Conservation (phyloP, 2,888 invertebrate species). For the Parochlus steinenii region DNA sequence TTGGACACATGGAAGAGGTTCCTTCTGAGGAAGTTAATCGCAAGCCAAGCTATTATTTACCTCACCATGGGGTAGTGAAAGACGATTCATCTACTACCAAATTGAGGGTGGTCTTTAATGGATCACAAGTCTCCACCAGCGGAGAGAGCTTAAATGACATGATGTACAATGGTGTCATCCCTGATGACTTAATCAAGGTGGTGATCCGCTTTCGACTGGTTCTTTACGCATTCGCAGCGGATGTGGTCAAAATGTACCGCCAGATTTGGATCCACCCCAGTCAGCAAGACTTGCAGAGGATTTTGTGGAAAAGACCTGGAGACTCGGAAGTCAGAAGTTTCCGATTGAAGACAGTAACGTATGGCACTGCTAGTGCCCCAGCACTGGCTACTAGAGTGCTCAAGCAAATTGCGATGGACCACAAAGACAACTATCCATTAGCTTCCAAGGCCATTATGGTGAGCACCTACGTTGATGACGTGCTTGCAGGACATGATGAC, state of each 20-base stretch:
- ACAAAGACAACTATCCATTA: constrained; percentile 7
- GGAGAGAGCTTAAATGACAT: constrained; percentile 10
- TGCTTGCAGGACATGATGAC: too few relatives aligned
- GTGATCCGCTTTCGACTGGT: constrained; percentile 10
- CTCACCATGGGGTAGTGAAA: constrained; percentile 12
- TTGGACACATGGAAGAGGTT: constrained; percentile 11
- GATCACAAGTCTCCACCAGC: not conserved
- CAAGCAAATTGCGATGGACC: not conserved
- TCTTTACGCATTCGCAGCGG: constrained; percentile 9
- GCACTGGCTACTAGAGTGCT: constrained; percentile 13
- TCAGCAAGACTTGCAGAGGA: constrained; percentile 11
- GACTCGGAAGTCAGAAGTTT: constrained; percentile 12
- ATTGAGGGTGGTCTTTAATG: constrained; percentile 13
- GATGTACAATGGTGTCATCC: constrained; percentile 10
- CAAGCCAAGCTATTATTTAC: constrained; percentile 10
- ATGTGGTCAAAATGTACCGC: constrained; percentile 13
- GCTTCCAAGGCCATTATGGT: constrained; percentile 3
- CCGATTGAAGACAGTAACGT: constrained; percentile 15
- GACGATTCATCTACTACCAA: constrained; percentile 4
- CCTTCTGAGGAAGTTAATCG: too few relatives aligned
- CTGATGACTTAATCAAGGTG: constrained; percentile 7
- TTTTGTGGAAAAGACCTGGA: constrained; percentile 13
- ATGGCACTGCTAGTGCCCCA: constrained; percentile 15
- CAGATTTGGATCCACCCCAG: constrained; percentile 11
- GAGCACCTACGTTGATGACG: constrained; percentile 1